A percentile compares a stretch with the other conserved stretches of the same genome.
Conservation (phyloP, 2,797 vertebrate species). For the Tinamus major region DNA sequence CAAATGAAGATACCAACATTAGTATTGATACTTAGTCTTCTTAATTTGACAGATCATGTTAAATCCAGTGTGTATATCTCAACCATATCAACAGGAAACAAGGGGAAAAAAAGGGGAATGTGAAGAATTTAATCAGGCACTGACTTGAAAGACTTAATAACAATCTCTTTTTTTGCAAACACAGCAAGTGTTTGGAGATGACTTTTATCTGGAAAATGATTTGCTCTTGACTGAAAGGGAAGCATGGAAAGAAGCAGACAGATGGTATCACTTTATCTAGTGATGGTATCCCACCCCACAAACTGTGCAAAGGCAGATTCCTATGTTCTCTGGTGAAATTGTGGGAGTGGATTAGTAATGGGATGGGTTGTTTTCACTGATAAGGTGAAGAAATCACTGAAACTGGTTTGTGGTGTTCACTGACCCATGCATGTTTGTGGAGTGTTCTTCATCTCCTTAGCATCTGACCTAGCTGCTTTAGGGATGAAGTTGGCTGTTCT, state of each 20-base stretch:
- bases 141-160: background rate
- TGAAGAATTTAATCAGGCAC: background rate
- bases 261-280: background rate
- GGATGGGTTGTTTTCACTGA: background rate
- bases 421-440: background rate
- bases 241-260: background rate
- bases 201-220: background rate
- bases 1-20: background rate
- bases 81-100: background rate
- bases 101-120: background rate
- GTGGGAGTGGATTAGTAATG: background rate
- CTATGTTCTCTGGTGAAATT: slow-evolving; percentile 27
- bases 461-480: slow-evolving; percentile 23
- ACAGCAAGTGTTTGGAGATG: background rate
- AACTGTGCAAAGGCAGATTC: background rate
- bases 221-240: background rate
- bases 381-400: background rate
- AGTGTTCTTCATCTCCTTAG: slow-evolving; percentile 51
- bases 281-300: background rate
- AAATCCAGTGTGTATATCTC: background rate
- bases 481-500: background rate
- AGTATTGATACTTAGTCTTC: background rate
- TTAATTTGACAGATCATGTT: background rate
- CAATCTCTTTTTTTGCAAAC: background rate
- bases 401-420: background rate